Evolutionary conservation across 1,140 invertebrate species (phyloP), one percentile per base, ranked within the genome.

Genomic region (Nebria ingens): DNA sequence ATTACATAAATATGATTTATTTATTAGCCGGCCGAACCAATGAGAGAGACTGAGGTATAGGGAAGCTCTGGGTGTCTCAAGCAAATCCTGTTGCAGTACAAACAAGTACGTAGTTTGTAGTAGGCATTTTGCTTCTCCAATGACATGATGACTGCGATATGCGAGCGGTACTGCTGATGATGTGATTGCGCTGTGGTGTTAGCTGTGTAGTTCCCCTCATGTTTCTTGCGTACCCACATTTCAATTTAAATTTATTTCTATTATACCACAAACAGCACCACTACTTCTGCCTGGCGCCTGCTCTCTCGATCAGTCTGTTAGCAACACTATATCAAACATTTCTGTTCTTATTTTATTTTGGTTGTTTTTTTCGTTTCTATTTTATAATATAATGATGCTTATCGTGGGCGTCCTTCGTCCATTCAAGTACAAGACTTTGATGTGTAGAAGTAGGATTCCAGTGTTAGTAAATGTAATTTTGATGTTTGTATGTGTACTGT

Each of bases 1-100:
- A 61, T 64, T 62, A 59, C 66, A 64, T 60, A 62, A 66, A 64
- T 64, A 53, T 59, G 60, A 66, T 68, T 66, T 74, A 65, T 73
- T 81, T 79, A 73, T 77, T 79, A 82, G 80, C 81, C 79, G 77
- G 79, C 80, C 75, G 81, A 82, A 79, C 79, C 79, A 73, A 82
- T 82, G 76, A 79, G 79, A 80, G 81, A 83, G 79, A 83, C 81
- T 79, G 74, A 76, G 70, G 75, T 77, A 71, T 77, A 77, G 75
- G 72, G 59, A 65, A 59, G 62, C 64, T 63, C 64, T 68, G 65
- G 65, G 66, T 65, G 63, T 66, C 56, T 67, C 64, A 65, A 68
- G 66, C 64, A 60, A 65, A 61, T 74, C 75, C 76, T 76, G 75
- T 77, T 72, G 76, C 74, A 77, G 73, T 77, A 77, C 70, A 78